A percentile compares a stretch with the other conserved stretches of the same genome.
These are phyloP conservation scores for Phrynocephalus versicolor DNA, from an alignment of 2,113 vertebrate genomes.

Conservation along the genomic window DNA sequence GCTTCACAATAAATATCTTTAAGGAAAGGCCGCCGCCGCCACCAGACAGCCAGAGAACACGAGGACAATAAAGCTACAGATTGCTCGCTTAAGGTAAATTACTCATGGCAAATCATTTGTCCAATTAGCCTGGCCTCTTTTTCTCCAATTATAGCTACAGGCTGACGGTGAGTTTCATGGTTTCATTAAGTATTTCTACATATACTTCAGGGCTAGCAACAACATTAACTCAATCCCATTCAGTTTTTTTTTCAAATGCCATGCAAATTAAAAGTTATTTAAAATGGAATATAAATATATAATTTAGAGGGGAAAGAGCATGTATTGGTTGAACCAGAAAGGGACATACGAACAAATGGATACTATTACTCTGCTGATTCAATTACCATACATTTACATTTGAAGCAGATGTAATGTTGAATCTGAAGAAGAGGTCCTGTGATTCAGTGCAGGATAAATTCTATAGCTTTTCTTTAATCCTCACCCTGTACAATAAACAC, in stretches of 20 bases:
- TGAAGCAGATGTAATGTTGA: neutral
- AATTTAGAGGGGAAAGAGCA: neutral
- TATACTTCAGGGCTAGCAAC: neutral
- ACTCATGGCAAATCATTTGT: conserved; percentile 29
- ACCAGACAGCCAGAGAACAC: conserved; percentile 51
- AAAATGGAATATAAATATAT: neutral
- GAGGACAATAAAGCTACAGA: conserved; percentile 42
- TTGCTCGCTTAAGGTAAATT: conserved; percentile 21
- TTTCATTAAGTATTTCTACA: neutral
- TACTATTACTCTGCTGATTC: neutral
- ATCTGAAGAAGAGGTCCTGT: neutral
- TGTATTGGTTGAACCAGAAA: neutral
- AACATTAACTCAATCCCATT: neutral
- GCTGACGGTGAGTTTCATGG: neutral
- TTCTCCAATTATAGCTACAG: neutral
- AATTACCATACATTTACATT: neutral
- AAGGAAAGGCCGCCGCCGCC: conserved; percentile 44
- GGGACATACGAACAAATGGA: neutral
- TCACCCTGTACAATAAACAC: neutral
- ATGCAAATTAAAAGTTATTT: neutral
- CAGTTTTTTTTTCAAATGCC: neutral
- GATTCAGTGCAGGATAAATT: neutral
- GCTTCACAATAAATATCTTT: conserved; percentile 66
- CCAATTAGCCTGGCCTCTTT: conserved; percentile 2
- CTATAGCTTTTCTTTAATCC: neutral